Conservation (phyloP, 1,140 invertebrate species). For the Drosophila busckii region DNA sequence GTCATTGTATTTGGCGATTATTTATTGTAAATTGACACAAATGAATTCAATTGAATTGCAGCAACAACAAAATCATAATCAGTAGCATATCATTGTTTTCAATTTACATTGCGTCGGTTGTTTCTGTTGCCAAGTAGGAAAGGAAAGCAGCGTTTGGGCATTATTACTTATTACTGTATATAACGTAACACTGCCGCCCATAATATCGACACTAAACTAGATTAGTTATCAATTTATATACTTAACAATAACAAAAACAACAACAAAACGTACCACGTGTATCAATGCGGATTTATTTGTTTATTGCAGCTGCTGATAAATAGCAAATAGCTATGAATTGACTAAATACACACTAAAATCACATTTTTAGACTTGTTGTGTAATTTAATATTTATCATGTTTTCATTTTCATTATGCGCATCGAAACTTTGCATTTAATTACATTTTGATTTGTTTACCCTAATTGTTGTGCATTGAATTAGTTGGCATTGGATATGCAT, state of each 20-base stretch:
- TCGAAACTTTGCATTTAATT: neutral
- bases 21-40: conserved; percentile 73
- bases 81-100: conserved; percentile 15
- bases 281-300: conserved; percentile 11
- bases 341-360: conserved; percentile 8
- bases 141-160: neutral
- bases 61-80: conserved; percentile 16
- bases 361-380: neutral
- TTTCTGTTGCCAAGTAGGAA: conserved; percentile 26
- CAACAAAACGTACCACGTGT: conserved; percentile 18
- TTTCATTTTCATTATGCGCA: neutral
- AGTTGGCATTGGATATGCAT: too few species aligned
- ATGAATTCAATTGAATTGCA: conserved; percentile 74
- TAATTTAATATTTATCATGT: neutral
- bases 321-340: conserved; percentile 14
- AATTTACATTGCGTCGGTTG: neutral
- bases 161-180: conserved; percentile 6
- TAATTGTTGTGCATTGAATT: too few species aligned
- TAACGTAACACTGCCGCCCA: conserved; percentile 15
- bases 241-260: conserved; percentile 2
- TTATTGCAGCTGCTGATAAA: conserved; percentile 25
- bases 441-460: conserved; percentile 2
- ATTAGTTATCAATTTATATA: conserved; percentile 38
- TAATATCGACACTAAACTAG: conserved; percentile 13
- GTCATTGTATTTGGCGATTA: conserved; percentile 33